These are phyloP conservation scores for Manduca sexta DNA, from an alignment of 1,140 invertebrate species.

Conservation along the genomic window DNA sequence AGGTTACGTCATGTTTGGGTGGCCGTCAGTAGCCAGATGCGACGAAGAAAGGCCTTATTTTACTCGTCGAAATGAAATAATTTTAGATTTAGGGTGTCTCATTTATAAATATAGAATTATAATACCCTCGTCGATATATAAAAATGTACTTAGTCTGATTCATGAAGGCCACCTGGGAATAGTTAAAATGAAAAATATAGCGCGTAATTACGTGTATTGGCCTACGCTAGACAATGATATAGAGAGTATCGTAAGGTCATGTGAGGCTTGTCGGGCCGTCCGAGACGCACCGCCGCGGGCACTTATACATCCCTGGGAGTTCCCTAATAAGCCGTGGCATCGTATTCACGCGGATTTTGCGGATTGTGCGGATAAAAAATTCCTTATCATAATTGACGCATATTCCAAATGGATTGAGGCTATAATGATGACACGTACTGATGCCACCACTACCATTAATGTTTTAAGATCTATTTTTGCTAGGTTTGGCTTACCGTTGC, in stretches of 20 bases:
- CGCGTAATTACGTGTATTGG: background rate
- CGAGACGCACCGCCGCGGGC: too few relatives aligned
- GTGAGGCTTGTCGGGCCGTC: too few relatives aligned
- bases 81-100: background rate
- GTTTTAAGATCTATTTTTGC: conserved; percentile 15
- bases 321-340: too few relatives aligned
- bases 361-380: background rate
- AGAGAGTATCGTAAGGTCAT: too few relatives aligned
- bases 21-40: background rate
- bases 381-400: conserved; percentile 21
- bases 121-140: background rate
- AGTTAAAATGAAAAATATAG: background rate
- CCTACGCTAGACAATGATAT: too few relatives aligned
- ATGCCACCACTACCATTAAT: conserved; percentile 5
- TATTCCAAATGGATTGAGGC: conserved; percentile 27
- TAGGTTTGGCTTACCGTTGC: conserved; percentile 29
- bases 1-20: background rate
- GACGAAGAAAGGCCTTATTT: background rate
- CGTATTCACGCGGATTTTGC: too few relatives aligned
- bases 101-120: background rate
- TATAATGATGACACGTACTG: conserved; percentile 10
- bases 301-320: background rate
- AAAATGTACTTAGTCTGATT: background rate
- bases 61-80: background rate
- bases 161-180: background rate